Evolutionary conservation across 1,140 invertebrate species (phyloP), one percentile per base, ranked within the genome.

Genomic region (Cepaea nemoralis): DNA sequence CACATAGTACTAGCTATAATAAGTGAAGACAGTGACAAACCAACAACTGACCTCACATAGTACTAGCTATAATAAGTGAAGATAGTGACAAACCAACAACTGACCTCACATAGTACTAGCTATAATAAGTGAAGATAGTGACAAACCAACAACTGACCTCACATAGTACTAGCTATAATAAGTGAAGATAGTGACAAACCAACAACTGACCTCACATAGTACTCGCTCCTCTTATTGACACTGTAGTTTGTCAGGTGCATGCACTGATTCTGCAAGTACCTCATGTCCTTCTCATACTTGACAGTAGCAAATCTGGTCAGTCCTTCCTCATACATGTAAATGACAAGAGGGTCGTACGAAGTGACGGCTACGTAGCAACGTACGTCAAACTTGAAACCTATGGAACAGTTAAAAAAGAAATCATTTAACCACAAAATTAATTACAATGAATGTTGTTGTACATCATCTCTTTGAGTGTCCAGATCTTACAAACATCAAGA

Each of bases 221-320:
- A 87, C 14, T 88, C 82, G 87, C 86, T 92, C 82, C 90, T 91
- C 85, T 98, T 98, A 92, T 99, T 99, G 83, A 99, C 96, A 89
- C 96, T 98, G 92, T 99, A 99, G 92, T 99, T 99, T 42, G 98
- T 99, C 83, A 99, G 93, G 93, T 99, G 98, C 96, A 99, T 98
- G 91, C 96, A 99, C 63, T 96, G 94, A 92, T 99, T 92, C 12
- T 87, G 82, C 45, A 92, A 86, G 80, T 87, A 86, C 71, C 85
- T 85, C 35, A 73, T 81, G 83, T 83, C 89, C 77, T 89, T 88
- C 78, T 92, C 90, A 87, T 91, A 92, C 76, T 88, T 91, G 39
- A 92, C 90, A 67, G 91, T 92, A 5, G 91, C 91, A 91, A 92
- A 92, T 80, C 91, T 90, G 82, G 98, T 97, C n/a, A 99, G 91